Evolutionary conservation across 2,888 invertebrate genomes (phyloP), one percentile per base, ranked within the genome.

Genomic region (Drosophila prostipennis): DNA sequence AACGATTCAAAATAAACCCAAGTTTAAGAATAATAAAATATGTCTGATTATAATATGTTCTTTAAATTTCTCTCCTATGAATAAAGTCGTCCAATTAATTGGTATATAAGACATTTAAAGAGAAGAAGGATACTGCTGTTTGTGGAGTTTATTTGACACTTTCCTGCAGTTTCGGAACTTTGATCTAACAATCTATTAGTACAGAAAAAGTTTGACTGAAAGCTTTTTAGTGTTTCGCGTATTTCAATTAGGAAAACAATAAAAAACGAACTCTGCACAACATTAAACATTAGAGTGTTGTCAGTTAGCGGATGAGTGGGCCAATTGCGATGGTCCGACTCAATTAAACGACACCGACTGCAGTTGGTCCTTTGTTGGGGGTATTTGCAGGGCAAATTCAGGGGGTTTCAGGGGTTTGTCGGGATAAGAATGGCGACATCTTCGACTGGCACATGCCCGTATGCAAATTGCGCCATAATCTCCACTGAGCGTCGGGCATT

Each of bases 401-500:
- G 29, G 7, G n/a, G 39, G 10, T 14, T 13, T 40, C 11, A 19
- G 7, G n/a, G 39, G 10, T 14, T 13, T 40, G 19, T 14, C 19
- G 45, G 45, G 43, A 64, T 32, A 39, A 19, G 54, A 40, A 43
- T 16, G 32, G 39, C 32, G 46, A 61, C 68, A 45, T 67, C 64
- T 54, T 65, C 26, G 68, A 43, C 32, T 78, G 69, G 64, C 60
- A 69, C 76, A 64, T 53, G 48, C 16, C 57, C 71, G 75, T 73
- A 78, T 80, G 87, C 79, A 84, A 85, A 79, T 67, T 71, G 80
- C 65, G 61, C 75, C 68, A 68, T 76, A 84, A 87, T 82, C 76
- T 71, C 70, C 46, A 39, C 55, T 40, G 23, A 55, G 52, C 40
- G 42, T 26, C 39, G 69, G 32, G 55, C 67, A 61, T 76, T 52